Evolutionary conservation across 2,797 vertebrate genomes (phyloP).

Genomic region (Bradypus variegatus): DNA sequence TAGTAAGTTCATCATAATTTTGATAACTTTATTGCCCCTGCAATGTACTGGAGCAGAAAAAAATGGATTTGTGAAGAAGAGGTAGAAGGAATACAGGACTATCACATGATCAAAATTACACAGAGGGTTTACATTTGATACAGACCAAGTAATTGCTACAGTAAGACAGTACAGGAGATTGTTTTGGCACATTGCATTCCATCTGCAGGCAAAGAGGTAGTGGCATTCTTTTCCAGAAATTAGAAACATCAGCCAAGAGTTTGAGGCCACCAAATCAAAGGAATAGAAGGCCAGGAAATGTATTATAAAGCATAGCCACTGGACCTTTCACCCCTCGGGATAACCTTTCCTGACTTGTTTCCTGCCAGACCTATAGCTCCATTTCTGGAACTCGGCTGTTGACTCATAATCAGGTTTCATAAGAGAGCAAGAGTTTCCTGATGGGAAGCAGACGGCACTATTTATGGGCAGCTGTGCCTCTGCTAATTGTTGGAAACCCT

Average conservation of each 20-base stretch:
- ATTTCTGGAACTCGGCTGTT: constrained; percentile 34
- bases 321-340: not conserved
- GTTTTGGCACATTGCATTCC: not conserved
- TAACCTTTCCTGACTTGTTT: constrained; percentile 23
- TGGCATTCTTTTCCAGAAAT: not conserved
- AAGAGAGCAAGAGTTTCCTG: constrained; percentile 30
- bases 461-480: constrained; percentile 6
- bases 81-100: not conserved
- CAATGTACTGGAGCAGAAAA: not conserved
- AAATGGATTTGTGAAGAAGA: not conserved
- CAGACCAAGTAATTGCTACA: not conserved
- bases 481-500: not conserved
- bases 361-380: not conserved
- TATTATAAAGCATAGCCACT: not conserved
- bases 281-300: constrained; percentile 22
- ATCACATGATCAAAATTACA: not conserved
- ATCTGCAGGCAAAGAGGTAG: not conserved
- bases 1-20: not conserved
- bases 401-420: constrained; percentile 27
- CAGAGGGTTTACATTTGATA: not conserved
- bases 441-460: not conserved
- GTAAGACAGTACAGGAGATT: not conserved
- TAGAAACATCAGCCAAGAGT: not conserved
- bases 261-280: constrained; percentile 3
- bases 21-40: not conserved